phyloP scores from a whole-genome alignment of 2,888 invertebrate species.

The Habroteleia sp. region DNA sequence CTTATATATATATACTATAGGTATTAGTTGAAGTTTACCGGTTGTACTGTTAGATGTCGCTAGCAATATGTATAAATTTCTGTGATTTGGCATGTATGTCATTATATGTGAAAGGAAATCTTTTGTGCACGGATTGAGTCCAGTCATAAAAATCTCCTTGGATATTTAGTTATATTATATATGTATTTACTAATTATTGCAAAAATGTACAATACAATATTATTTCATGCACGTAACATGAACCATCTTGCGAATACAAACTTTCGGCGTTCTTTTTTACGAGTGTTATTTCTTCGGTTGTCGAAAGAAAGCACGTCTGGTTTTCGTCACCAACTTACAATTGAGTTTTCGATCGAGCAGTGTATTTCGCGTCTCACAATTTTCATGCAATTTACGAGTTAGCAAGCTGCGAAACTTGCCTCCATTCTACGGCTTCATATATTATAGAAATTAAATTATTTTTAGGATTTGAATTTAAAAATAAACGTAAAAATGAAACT shows the following conservation, averaged over 20 bases:
- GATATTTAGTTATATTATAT: no score
- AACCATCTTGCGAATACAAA: conserved; percentile 51
- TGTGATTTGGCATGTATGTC: no score
- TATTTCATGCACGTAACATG: conserved; percentile 56
- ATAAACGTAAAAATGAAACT: no score
- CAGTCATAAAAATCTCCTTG: no score
- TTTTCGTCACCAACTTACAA: conserved; percentile 62
- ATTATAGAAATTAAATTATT: conserved; percentile 51
- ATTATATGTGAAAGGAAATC: no score
- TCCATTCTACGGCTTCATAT: conserved; percentile 29
- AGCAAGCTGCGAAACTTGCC: conserved; percentile 50
- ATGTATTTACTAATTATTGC: no score
- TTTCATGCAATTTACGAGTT: conserved; percentile 61
- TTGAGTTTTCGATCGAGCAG: conserved; percentile 53
- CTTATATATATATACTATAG: no score
- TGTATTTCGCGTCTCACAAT: conserved; percentile 54
- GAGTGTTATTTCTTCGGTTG: conserved; percentile 47
- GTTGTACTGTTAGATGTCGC: no score
- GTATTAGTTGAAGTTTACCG: no score
- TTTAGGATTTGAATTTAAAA: no score
- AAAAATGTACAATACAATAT: conserved; percentile 3
- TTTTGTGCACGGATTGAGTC: no score
- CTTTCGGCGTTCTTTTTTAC: conserved; percentile 47
- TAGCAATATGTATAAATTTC: no score
- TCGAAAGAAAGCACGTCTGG: conserved; percentile 60